Evolutionary conservation across 2,888 invertebrate species (phyloP).

Genomic region (Drosophila bunnanda): DNA sequence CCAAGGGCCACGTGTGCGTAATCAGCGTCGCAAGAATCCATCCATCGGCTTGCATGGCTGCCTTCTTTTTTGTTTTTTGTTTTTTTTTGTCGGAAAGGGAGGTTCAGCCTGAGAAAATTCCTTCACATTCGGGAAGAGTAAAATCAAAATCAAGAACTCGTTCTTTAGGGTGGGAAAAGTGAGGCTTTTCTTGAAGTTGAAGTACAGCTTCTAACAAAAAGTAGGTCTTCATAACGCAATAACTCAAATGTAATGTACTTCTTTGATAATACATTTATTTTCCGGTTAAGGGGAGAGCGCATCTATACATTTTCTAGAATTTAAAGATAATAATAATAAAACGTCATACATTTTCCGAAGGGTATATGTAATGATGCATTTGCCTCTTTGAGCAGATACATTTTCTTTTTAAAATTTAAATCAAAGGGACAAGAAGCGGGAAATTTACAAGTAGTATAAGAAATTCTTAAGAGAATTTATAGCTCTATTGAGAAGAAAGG

Average conservation of each 20-base stretch:
- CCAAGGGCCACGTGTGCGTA: slow-evolving; percentile 55
- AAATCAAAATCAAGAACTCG: slow-evolving; percentile 58
- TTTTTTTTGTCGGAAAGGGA: background rate
- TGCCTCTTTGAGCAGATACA: background rate
- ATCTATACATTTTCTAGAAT: slow-evolving; percentile 1
- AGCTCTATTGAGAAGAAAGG: background rate
- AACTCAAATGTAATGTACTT: background rate
- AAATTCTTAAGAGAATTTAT: background rate
- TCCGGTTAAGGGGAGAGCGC: background rate
- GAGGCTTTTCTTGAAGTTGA: background rate
- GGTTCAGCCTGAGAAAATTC: slow-evolving; percentile 43
- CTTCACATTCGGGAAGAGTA: slow-evolving; percentile 9
- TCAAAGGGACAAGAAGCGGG: background rate
- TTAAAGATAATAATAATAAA: slow-evolving; percentile 10
- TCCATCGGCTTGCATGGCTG: slow-evolving; percentile 28
- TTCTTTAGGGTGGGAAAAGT: slow-evolving; percentile 14
- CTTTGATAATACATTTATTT: slow-evolving; percentile 1
- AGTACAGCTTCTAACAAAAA: slow-evolving; percentile 25
- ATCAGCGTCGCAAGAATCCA: slow-evolving; percentile 54
- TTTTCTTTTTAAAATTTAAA: background rate
- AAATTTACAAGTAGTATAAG: background rate
- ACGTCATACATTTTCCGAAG: slow-evolving; percentile 1
- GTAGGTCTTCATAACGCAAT: background rate
- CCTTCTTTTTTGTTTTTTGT: background rate
- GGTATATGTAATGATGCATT: background rate